Evolutionary conservation across 2,888 invertebrate genomes (phyloP).

Genomic region (Drosophila affinis): DNA sequence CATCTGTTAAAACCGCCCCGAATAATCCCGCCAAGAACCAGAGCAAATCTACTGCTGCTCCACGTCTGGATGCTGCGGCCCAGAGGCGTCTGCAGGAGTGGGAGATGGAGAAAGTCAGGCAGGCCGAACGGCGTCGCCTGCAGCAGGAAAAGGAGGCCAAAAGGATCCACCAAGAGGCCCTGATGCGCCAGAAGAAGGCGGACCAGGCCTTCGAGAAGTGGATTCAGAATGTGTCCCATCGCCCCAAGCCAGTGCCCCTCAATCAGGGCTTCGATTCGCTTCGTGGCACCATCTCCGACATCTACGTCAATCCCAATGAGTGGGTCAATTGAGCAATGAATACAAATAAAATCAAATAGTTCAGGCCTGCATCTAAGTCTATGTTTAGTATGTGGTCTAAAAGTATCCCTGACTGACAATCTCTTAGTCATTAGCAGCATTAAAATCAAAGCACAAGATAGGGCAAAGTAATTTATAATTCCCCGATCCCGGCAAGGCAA

Average conservation of each 20-base stretch:
- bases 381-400: no score
- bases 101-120: constrained; percentile 49
- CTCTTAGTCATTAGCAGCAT: constrained; percentile 19
- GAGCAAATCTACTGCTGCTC: constrained; percentile 7
- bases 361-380: background rate
- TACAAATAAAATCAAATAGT: background rate
- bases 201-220: constrained; percentile 77
- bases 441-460: constrained; percentile 8
- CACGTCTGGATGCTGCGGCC: background rate
- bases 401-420: constrained; percentile 4
- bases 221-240: constrained; percentile 76
- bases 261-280: constrained; percentile 81
- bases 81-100: constrained; percentile 40
- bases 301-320: constrained; percentile 81
- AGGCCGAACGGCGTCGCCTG: constrained; percentile 39
- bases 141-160: constrained; percentile 55
- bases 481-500: background rate
- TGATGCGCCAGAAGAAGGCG: constrained; percentile 66
- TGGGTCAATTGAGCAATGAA: constrained; percentile 61
- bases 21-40: background rate
- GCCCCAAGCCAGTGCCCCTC: constrained; percentile 83
- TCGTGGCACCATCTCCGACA: constrained; percentile 81
- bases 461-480: constrained; percentile 14
- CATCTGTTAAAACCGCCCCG: background rate
- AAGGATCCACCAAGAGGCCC: constrained; percentile 57